A percentile compares a stretch with the other conserved stretches of the same genome.
Conservation (phyloP, 2,797 vertebrate species). For the Thaleichthys pacificus region DNA sequence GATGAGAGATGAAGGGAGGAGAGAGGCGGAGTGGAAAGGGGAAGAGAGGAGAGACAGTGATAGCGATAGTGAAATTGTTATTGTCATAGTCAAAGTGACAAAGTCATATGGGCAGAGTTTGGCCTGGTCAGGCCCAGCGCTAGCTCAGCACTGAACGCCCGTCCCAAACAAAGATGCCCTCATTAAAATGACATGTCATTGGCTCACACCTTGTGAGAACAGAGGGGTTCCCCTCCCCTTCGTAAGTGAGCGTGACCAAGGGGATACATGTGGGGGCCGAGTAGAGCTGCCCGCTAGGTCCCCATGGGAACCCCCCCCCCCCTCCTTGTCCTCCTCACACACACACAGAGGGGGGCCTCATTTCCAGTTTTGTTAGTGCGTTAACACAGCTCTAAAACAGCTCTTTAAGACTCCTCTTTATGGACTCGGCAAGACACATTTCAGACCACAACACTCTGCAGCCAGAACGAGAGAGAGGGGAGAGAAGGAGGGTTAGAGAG, state of each 20-base stretch:
- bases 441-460: constrained; percentile 47
- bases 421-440: constrained; percentile 71
- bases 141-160: constrained; percentile 63
- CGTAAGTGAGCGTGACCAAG: constrained; percentile 75
- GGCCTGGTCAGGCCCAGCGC: constrained; percentile 40
- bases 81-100: not conserved
- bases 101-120: constrained; percentile 25
- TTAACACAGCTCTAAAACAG: constrained; percentile 57
- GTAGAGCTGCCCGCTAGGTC: constrained; percentile 62
- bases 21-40: not conserved
- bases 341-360: constrained; percentile 59
- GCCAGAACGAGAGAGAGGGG: constrained; percentile 41
- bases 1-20: constrained; percentile 1
- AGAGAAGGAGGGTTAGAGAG: not conserved
- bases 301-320: constrained; percentile 70
- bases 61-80: not conserved
- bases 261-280: constrained; percentile 67
- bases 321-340: not conserved
- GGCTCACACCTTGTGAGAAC: constrained; percentile 71
- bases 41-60: constrained; percentile 1
- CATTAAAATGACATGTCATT: constrained; percentile 79
- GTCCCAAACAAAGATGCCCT: constrained; percentile 72
- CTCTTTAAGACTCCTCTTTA: constrained; percentile 73
- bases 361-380: constrained; percentile 73
- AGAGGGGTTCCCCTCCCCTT: constrained; percentile 64